Evolutionary conservation across 2,888 invertebrate genomes (phyloP).

Genomic region (Malthinus flaveolus): DNA sequence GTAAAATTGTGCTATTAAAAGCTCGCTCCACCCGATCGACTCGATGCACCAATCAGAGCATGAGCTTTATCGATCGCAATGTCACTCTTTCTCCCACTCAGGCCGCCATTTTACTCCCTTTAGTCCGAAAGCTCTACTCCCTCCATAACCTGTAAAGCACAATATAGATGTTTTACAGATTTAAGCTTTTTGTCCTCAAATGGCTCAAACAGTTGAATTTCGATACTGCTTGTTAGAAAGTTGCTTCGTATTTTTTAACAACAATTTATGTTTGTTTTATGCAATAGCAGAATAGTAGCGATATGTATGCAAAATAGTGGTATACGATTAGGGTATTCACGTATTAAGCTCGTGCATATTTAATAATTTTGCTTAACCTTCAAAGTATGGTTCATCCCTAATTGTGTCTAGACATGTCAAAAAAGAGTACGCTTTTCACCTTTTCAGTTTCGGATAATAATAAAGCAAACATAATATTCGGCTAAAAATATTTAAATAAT

Average conservation of each 20-base stretch:
- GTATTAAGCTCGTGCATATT: too few species aligned
- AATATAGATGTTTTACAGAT: slow-evolving; percentile 43
- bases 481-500: too few species aligned
- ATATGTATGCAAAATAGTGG: too few species aligned
- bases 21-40: slow-evolving; percentile 45
- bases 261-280: neutral
- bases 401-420: too few species aligned
- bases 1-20: slow-evolving; percentile 47
- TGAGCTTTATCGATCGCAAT: slow-evolving; percentile 54
- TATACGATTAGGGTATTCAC: too few species aligned
- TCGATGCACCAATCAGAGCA: slow-evolving; percentile 50
- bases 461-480: too few species aligned
- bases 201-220: slow-evolving; percentile 33
- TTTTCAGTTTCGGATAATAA: too few species aligned
- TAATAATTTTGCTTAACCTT: too few species aligned
- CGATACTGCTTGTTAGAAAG: slow-evolving; percentile 26
- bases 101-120: slow-evolving; percentile 53
- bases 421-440: too few species aligned
- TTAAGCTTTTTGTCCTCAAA: slow-evolving; percentile 31
- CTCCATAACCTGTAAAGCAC: slow-evolving; percentile 29
- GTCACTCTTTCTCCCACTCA: slow-evolving; percentile 52
- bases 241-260: slow-evolving; percentile 9
- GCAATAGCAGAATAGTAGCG: too few species aligned
- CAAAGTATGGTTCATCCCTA: too few species aligned
- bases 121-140: slow-evolving; percentile 33